These are phyloP conservation scores for Chouioia cunea DNA, from an alignment of 2,888 invertebrate species.

Conservation along the genomic window DNA sequence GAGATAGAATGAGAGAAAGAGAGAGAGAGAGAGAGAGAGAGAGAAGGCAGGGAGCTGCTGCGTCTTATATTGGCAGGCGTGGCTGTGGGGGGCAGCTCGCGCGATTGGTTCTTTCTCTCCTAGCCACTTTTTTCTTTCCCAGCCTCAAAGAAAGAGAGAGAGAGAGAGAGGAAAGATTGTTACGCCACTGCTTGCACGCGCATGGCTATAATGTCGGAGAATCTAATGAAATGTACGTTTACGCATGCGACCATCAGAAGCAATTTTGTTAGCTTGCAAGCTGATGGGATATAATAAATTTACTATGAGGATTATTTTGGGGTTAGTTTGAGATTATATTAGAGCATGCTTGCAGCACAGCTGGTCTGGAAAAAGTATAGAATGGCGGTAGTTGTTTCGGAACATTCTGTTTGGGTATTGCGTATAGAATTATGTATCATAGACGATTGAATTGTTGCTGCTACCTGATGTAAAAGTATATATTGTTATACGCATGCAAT, in stretches of 20 bases:
- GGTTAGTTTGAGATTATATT: no score
- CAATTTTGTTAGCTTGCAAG: no score
- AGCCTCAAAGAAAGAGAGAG: not conserved
- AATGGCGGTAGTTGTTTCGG: no score
- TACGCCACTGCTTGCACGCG: not conserved
- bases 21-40: conserved; percentile 66
- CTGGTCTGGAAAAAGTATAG: conserved; percentile 47
- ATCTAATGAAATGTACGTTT: conserved; percentile 66
- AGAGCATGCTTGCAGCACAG: conserved; percentile 54
- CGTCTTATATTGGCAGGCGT: conserved; percentile 68
- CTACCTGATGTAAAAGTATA: no score
- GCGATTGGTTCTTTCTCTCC: conserved; percentile 63
- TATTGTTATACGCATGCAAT: no score
- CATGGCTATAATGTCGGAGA: no score
- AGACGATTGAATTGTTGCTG: no score
- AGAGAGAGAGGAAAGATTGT: not conserved
- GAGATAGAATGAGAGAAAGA: conserved; percentile 57
- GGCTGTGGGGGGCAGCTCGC: conserved; percentile 62
- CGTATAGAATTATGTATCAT: no score
- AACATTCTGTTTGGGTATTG: no score
- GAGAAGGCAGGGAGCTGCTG: conserved; percentile 65
- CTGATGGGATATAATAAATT: no score
- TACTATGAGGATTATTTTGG: no score
- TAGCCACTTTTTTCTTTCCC: conserved; percentile 2
- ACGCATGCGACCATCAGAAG: conserved; percentile 20